phyloP scores from a whole-genome alignment of 2,113 vertebrate species.

The Oreotrochilus melanogaster region DNA sequence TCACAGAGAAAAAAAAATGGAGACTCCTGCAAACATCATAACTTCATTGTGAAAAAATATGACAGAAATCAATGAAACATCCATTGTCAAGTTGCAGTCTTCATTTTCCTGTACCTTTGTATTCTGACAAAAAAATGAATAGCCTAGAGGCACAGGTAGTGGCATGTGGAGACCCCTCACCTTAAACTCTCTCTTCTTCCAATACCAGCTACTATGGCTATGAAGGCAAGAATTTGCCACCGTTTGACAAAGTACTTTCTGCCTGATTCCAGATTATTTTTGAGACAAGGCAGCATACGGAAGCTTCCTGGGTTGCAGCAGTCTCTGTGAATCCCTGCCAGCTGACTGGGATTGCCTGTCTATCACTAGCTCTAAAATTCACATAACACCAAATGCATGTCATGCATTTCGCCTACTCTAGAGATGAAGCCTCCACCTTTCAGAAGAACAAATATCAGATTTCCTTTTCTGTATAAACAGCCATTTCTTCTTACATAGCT shows the following conservation, averaged over 20 bases:
- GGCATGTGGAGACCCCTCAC: background rate
- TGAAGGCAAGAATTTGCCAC: background rate
- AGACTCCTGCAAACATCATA: background rate
- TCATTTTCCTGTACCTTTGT: background rate
- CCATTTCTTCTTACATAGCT: background rate
- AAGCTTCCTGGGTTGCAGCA: conserved; percentile 16
- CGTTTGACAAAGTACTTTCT: background rate
- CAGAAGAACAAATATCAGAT: background rate
- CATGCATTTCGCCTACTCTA: conserved; percentile 1
- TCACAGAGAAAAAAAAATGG: background rate
- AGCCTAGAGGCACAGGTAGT: background rate
- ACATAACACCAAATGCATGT: conserved; percentile 5
- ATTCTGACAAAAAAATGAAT: background rate
- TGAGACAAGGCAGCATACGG: conserved; percentile 47
- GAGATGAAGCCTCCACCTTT: conserved; percentile 2
- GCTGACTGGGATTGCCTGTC: background rate
- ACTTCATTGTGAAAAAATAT: background rate
- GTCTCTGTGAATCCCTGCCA: conserved; percentile 38
- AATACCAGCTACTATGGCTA: background rate
- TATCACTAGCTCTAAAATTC: conserved; percentile 41
- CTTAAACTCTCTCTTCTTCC: background rate
- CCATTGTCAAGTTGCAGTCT: background rate
- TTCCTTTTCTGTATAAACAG: background rate
- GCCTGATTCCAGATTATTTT: background rate
- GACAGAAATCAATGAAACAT: background rate